Evolutionary conservation across 2,888 invertebrate species (phyloP).

Genomic region (Heliconius aoede): DNA sequence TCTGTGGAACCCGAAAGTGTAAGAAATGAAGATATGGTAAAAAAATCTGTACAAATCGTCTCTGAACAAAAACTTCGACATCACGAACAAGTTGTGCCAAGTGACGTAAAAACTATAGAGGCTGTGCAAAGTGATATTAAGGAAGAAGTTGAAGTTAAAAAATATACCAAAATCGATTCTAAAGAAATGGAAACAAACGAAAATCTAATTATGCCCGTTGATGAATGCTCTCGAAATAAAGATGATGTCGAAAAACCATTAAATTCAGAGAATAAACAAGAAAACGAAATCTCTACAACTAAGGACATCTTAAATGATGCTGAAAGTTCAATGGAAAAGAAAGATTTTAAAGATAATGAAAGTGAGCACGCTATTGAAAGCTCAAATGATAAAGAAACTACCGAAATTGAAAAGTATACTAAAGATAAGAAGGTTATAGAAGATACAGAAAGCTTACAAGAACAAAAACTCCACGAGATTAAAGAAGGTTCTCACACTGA

Average conservation of each 20-base stretch:
- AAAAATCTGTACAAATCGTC: neutral
- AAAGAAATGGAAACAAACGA: constrained; percentile 1
- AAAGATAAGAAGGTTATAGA: neutral
- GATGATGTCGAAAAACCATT: neutral
- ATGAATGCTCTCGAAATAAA: neutral
- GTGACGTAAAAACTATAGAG: constrained; percentile 29
- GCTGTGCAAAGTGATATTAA: neutral
- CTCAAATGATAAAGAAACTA: neutral
- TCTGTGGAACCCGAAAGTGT: constrained; percentile 7
- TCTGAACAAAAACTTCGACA: neutral
- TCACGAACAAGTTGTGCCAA: neutral
- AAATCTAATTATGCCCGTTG: neutral
- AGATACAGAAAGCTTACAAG: neutral
- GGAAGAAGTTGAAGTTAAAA: constrained; percentile 29
- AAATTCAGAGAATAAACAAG: neutral
- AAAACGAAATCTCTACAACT: neutral
- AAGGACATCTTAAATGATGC: neutral
- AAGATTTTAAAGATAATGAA: neutral
- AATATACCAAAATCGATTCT: neutral
- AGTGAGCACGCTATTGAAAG: neutral
- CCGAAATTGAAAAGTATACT: neutral
- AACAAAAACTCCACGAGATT: constrained; percentile 4
- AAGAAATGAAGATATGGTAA: constrained; percentile 13
- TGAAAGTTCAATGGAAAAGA: neutral
- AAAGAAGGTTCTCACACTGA: neutral